These are phyloP conservation scores for Trissoscelio sp. DNA, from an alignment of 2,888 invertebrate species.

Conservation along the genomic window DNA sequence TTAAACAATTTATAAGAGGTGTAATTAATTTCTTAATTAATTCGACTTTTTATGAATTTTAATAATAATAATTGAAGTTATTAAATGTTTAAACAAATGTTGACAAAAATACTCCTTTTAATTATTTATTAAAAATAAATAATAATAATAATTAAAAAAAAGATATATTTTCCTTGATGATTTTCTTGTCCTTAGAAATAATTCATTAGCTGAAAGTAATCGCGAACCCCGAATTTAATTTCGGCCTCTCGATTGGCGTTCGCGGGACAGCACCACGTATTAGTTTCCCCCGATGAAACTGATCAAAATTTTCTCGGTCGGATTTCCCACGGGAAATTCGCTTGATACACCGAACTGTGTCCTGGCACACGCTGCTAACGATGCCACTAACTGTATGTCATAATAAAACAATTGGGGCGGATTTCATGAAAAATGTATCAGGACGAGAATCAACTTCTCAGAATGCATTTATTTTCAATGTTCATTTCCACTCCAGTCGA, in stretches of 20 bases:
- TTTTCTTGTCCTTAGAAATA: background rate
- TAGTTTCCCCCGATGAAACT: conserved; percentile 44
- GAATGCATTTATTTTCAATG: conserved; percentile 5
- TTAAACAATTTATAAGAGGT: background rate
- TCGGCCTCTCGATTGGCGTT: conserved; percentile 20
- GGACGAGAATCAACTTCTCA: background rate
- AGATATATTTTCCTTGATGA: too few species aligned
- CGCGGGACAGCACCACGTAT: conserved; percentile 8
- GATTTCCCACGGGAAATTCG: conserved; percentile 50
- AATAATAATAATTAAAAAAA: too few species aligned
- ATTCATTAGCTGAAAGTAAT: conserved; percentile 13
- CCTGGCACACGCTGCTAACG: conserved; percentile 43
- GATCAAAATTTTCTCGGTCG: conserved; percentile 48
- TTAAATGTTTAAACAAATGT: too few species aligned
- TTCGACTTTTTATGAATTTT: too few species aligned
- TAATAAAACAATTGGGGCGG: conserved; percentile 51
- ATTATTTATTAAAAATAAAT: too few species aligned
- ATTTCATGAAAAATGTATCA: conserved; percentile 34
- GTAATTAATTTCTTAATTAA: too few species aligned
- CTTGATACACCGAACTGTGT: conserved; percentile 35
- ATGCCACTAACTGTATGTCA: conserved; percentile 23
- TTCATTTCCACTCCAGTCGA: background rate
- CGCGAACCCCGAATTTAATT: conserved; percentile 25
- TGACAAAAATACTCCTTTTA: too few species aligned
- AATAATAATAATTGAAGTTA: too few species aligned